Evolutionary conservation across 2,888 invertebrate species (phyloP).

Genomic region (Plusia festucae): DNA sequence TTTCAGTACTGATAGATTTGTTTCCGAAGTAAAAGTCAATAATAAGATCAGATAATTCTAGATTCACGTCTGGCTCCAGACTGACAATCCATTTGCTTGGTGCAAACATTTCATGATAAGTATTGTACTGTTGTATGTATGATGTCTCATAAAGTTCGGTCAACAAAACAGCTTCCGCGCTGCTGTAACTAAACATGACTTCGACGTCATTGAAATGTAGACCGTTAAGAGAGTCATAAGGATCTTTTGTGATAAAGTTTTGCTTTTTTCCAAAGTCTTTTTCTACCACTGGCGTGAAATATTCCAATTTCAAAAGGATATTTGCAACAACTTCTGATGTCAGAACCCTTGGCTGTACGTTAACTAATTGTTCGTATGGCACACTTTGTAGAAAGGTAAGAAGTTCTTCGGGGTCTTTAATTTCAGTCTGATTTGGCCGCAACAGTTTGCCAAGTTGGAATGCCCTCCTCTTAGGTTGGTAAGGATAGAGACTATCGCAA

Average conservation of each 20-base stretch:
- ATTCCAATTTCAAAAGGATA: slow-evolving; percentile 21
- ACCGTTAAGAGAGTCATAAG: slow-evolving; percentile 1
- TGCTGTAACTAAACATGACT: slow-evolving; percentile 25
- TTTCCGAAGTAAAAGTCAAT: slow-evolving; percentile 18
- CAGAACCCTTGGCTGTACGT: slow-evolving; percentile 17
- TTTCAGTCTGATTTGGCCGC: slow-evolving; percentile 19
- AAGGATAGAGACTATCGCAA: slow-evolving; percentile 21
- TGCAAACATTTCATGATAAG: slow-evolving; percentile 9
- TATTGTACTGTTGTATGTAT: slow-evolving; percentile 2
- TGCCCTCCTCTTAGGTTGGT: slow-evolving; percentile 18
- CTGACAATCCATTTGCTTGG: slow-evolving; percentile 16
- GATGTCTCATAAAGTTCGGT: neutral
- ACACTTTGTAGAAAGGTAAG: slow-evolving; percentile 27
- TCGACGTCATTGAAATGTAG: slow-evolving; percentile 27
- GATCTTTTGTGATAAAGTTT: slow-evolving; percentile 28
- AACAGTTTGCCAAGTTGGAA: slow-evolving; percentile 22
- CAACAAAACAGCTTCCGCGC: slow-evolving; percentile 21
- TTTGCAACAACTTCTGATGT: slow-evolving; percentile 13
- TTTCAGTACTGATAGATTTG: slow-evolving; percentile 14
- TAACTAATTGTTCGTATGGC: slow-evolving; percentile 23
- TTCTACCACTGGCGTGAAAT: slow-evolving; percentile 35
- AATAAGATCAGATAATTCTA: slow-evolving; percentile 4
- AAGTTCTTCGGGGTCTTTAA: slow-evolving; percentile 16
- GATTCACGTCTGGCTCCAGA: neutral
- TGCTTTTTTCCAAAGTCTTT: slow-evolving; percentile 31